Conservation (phyloP, 1,140 invertebrate species). For the Bombyx mandarina region DNA sequence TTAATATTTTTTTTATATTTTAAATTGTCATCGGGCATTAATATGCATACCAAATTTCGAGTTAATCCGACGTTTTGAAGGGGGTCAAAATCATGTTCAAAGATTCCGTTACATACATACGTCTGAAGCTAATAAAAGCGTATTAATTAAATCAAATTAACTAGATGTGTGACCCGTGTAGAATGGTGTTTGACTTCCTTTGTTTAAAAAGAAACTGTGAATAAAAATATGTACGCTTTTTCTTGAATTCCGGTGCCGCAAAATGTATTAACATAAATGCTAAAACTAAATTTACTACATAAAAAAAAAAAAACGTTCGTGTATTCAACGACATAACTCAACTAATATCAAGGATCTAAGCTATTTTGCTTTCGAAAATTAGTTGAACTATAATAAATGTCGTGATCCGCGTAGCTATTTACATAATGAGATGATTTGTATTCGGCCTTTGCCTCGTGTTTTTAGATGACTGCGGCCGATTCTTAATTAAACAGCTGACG, state of each 20-base stretch:
- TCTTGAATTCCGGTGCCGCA: not conserved
- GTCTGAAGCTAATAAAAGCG: too few species aligned
- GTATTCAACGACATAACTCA: not conserved
- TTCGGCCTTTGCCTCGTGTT: conserved; percentile 9
- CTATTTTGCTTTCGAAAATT: conserved; percentile 8
- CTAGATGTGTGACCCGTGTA: not conserved
- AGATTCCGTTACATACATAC: too few species aligned
- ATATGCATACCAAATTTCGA: too few species aligned
- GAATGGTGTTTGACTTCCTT: not conserved
- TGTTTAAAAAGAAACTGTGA: not conserved
- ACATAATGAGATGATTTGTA: conserved; percentile 18
- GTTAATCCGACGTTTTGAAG: too few species aligned
- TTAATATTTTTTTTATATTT: too few species aligned
- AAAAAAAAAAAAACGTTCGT: not conserved
- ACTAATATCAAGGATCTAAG: not conserved
- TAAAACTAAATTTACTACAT: not conserved
- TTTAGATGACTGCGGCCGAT: too few species aligned
- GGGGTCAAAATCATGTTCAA: too few species aligned
- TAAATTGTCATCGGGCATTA: too few species aligned
- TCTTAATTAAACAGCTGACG: too few species aligned
- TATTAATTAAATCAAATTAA: not conserved
- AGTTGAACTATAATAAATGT: conserved; percentile 14
- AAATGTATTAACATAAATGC: not conserved
- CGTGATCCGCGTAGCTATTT: conserved; percentile 16
- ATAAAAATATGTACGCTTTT: not conserved